A percentile compares a stretch with the other conserved stretches of the same genome.
These are phyloP conservation scores for Drosophila ficusphila DNA, from an alignment of 1,140 invertebrate species.

Conservation along the genomic window DNA sequence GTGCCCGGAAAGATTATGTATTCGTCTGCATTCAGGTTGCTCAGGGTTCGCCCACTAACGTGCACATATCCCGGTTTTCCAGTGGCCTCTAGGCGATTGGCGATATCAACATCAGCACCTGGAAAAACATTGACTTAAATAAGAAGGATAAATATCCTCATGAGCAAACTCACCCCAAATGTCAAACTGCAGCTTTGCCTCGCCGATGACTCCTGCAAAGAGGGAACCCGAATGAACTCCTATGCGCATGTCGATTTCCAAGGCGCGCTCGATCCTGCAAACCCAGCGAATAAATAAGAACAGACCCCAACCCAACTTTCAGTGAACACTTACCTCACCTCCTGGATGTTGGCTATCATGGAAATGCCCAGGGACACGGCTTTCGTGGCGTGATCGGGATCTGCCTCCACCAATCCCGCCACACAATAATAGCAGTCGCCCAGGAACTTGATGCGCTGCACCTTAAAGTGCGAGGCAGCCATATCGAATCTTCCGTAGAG, in stretches of 20 bases:
- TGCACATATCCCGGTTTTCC: slow-evolving; percentile 93
- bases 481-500: slow-evolving; percentile 97
- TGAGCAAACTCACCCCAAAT: slow-evolving; percentile 90
- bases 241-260: slow-evolving; percentile 98
- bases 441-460: slow-evolving; percentile 94
- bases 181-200: slow-evolving; percentile 97
- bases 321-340: slow-evolving; percentile 85
- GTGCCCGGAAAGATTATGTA: not conserved
- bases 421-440: slow-evolving; percentile 98
- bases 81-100: slow-evolving; percentile 96
- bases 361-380: slow-evolving; percentile 94
- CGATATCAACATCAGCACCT: slow-evolving; percentile 92
- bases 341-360: slow-evolving; percentile 95
- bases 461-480: slow-evolving; percentile 89
- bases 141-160: not conserved
- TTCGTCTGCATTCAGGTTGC: not conserved
- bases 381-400: slow-evolving; percentile 91
- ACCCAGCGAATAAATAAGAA: not conserved
- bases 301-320: not conserved
- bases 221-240: slow-evolving; percentile 97
- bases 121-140: not conserved
- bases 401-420: slow-evolving; percentile 90
- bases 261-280: slow-evolving; percentile 87
- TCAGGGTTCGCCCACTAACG: slow-evolving; percentile 2
- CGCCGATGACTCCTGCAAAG: slow-evolving; percentile 94